A percentile compares a stretch with the other conserved stretches of the same genome.
These are phyloP conservation scores for Madoqua kirkii DNA, from an alignment of 2,113 vertebrate species.

Conservation along the genomic window DNA sequence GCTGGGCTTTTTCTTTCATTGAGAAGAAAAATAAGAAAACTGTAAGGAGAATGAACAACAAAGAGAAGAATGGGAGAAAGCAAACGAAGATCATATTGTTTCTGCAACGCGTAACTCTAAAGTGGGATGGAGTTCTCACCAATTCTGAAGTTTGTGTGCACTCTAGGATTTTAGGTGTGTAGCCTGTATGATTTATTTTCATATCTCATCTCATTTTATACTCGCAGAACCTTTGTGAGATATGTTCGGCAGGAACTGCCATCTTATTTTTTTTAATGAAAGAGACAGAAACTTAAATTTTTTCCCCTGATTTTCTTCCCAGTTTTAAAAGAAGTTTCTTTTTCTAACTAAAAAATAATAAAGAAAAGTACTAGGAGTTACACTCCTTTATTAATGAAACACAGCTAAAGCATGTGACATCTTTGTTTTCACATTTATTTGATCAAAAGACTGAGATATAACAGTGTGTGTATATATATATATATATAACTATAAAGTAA, in stretches of 20 bases:
- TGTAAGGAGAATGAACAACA: neutral
- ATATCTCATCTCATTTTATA: neutral
- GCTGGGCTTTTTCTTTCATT: neutral
- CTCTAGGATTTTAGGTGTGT: neutral
- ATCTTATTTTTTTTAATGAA: neutral
- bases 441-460: neutral
- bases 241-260: neutral
- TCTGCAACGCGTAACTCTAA: neutral
- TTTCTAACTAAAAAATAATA: neutral
- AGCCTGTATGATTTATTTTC: neutral
- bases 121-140: neutral
- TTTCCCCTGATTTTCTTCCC: neutral
- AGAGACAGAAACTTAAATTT: neutral
- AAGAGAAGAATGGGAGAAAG: neutral
- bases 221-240: neutral
- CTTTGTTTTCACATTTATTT: neutral
- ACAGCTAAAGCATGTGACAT: neutral
- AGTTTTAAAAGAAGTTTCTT: neutral
- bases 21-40: neutral
- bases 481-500: neutral
- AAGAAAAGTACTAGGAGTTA: neutral
- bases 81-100: neutral
- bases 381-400: neutral
- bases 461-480: too few species aligned
- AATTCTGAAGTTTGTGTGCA: neutral